Evolutionary conservation across 1,140 invertebrate genomes (phyloP).

Genomic region (Chionoecetes opilio): DNA sequence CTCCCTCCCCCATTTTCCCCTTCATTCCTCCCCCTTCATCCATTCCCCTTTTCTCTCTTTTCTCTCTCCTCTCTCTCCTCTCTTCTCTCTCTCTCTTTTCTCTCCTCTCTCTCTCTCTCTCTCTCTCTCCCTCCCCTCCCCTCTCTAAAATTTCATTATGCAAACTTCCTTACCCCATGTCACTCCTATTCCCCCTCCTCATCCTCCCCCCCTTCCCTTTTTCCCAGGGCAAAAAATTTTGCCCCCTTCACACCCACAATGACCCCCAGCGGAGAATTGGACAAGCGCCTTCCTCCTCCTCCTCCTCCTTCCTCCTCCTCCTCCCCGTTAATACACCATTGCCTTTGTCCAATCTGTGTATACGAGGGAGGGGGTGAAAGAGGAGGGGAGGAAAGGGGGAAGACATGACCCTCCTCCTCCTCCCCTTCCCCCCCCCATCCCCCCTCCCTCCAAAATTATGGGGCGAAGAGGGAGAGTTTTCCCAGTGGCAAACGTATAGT

Average conservation of each 20-base stretch:
- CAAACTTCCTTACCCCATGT: neutral
- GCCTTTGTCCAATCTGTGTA: slow-evolving; percentile 3
- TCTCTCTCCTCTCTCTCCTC: neutral
- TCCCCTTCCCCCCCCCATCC: neutral
- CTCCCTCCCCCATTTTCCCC: too few relatives aligned
- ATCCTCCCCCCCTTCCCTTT: neutral
- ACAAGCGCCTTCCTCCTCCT: neutral
- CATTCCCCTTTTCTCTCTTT: neutral
- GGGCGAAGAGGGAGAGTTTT: neutral
- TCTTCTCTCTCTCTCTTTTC: neutral
- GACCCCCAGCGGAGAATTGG: neutral
- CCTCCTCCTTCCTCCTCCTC: slow-evolving; percentile 1
- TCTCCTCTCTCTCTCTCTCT: neutral
- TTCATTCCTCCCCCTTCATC: neutral
- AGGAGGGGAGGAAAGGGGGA: neutral
- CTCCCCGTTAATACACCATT: neutral
- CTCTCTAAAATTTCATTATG: neutral
- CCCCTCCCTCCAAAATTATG: neutral
- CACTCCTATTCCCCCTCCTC: neutral
- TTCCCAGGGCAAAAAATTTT: neutral
- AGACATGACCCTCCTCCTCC: neutral
- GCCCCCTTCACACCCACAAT: neutral
- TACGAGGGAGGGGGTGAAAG: neutral
- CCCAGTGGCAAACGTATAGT: neutral
- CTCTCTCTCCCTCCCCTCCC: neutral